Evolutionary conservation across 2,113 vertebrate species (phyloP).

Genomic region (Tursiops truncatus): DNA sequence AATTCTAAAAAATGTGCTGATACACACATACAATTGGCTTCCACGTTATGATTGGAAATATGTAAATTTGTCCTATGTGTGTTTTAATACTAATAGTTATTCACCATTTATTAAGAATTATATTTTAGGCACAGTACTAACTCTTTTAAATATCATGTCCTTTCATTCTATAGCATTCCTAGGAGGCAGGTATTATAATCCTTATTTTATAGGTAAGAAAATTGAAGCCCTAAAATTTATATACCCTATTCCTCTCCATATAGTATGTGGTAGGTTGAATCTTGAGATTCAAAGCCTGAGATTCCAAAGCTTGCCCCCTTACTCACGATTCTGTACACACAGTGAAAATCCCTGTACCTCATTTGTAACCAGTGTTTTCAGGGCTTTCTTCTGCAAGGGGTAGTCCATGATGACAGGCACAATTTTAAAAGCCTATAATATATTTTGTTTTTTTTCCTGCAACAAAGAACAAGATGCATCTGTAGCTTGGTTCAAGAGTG

Average conservation of each 20-base stretch:
- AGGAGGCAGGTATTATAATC: fast-evolving
- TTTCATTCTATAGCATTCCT: fast-evolving
- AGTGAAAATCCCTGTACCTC: too few relatives aligned
- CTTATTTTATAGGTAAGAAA: not conserved
- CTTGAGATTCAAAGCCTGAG: too few relatives aligned
- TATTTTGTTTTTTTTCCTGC: not conserved
- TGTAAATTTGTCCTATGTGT: too few relatives aligned
- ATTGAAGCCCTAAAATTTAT: not conserved
- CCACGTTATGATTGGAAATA: not conserved
- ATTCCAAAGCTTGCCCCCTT: not conserved
- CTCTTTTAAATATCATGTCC: not conserved
- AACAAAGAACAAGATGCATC: not conserved
- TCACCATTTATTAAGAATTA: not conserved
- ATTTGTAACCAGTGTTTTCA: fast-evolving
- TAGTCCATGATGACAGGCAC: not conserved
- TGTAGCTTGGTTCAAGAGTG: fast-evolving
- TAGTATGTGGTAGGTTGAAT: not conserved
- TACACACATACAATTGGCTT: not conserved
- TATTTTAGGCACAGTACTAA: not conserved
- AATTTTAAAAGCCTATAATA: not conserved
- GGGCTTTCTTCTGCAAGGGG: too few relatives aligned
- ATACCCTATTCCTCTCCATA: not conserved
- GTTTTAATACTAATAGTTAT: not conserved
- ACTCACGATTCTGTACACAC: fast-evolving
- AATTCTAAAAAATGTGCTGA: not conserved